These are phyloP conservation scores for Falco naumanni DNA, from an alignment of 2,797 vertebrate genomes.

Conservation along the genomic window DNA sequence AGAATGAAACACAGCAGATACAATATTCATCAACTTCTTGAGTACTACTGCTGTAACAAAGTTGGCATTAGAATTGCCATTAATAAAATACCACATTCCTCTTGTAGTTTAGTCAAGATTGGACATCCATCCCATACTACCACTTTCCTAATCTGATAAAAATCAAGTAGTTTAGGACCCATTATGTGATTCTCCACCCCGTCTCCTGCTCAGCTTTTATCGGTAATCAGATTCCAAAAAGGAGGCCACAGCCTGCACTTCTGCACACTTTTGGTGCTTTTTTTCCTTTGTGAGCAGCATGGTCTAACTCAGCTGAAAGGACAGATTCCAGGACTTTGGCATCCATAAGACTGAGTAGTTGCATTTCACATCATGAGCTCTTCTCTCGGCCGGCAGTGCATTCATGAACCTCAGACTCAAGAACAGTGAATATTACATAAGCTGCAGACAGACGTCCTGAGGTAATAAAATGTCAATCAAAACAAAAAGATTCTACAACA, in stretches of 20 bases:
- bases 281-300: not conserved
- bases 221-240: not conserved
- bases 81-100: conserved; percentile 6
- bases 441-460: not conserved
- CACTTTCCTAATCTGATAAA: conserved; percentile 18
- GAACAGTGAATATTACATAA: conserved; percentile 53
- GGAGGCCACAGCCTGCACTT: not conserved
- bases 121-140: not conserved
- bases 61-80: conserved; percentile 7
- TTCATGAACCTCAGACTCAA: conserved; percentile 45
- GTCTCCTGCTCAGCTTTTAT: not conserved
- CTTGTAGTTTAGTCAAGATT: not conserved
- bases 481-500: conserved; percentile 57
- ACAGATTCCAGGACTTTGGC: conserved; percentile 20
- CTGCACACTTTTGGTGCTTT: not conserved
- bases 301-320: not conserved
- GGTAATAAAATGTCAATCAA: conserved; percentile 67
- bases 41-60: not conserved
- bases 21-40: not conserved
- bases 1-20: conserved; percentile 15
- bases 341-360: not conserved
- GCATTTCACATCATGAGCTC: conserved; percentile 17
- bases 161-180: not conserved
- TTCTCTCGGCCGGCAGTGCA: not conserved
- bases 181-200: not conserved